Conservation (phyloP, 2,113 vertebrate species). For the Panthera leo region DNA sequence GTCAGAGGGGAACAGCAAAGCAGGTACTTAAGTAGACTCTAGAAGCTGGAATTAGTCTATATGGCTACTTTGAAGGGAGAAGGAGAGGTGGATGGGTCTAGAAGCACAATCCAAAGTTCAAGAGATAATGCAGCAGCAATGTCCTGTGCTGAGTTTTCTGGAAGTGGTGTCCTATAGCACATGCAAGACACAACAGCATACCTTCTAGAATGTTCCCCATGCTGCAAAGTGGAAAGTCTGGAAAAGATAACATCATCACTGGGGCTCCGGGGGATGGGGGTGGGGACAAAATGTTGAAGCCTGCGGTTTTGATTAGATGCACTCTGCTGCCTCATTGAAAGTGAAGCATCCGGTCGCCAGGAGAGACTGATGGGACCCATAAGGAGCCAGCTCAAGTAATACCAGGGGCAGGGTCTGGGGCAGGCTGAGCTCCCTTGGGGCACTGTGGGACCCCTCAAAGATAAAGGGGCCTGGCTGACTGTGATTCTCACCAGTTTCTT, state of each 20-base stretch:
- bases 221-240: neutral
- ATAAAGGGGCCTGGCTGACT: neutral
- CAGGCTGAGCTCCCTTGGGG: fast-evolving
- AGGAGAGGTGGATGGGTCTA: neutral
- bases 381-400: neutral
- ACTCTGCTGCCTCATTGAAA: neutral
- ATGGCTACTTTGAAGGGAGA: neutral
- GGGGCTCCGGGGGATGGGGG: neutral
- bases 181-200: fast-evolving
- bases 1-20: neutral
- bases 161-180: neutral
- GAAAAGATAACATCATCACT: neutral
- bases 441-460: too few relatives aligned
- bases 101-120: neutral
- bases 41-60: neutral
- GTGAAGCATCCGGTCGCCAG: fast-evolving
- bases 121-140: fast-evolving
- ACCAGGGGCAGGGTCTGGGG: neutral
- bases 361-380: neutral
- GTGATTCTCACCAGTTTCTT: neutral
- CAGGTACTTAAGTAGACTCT: neutral
- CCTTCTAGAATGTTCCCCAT: neutral
- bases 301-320: neutral
- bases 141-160: neutral
- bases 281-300: neutral